Percentiles rank a stretch among this genome's conserved stretches.
Evolutionary conservation across 2,888 invertebrate species (phyloP).

Genomic region (Aplocera efformata): DNA sequence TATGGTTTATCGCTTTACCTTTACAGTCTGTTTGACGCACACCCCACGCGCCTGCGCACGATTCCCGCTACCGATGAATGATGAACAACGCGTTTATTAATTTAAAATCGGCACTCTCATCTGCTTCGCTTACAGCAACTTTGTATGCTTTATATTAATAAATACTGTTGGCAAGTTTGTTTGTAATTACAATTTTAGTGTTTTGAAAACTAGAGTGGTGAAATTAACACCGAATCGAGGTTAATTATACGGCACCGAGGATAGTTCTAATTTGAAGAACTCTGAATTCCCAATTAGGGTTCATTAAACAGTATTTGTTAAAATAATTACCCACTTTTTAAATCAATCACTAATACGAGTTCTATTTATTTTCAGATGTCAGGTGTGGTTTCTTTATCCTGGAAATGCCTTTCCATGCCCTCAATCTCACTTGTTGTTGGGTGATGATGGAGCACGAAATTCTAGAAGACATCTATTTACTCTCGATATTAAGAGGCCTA

Average conservation of each 20-base stretch:
- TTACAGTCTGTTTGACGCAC: slow-evolving; percentile 24
- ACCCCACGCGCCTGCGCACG: slow-evolving; percentile 29
- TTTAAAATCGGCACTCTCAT: slow-evolving; percentile 16
- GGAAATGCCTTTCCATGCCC: too few relatives aligned
- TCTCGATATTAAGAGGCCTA: too few relatives aligned
- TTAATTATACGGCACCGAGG: slow-evolving; percentile 4
- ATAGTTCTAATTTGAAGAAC: slow-evolving; percentile 6
- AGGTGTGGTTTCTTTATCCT: too few relatives aligned
- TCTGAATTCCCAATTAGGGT: neutral
- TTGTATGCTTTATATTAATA: too few relatives aligned
- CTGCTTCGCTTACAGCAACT: slow-evolving; percentile 9
- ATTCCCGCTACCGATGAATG: slow-evolving; percentile 41
- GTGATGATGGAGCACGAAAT: too few relatives aligned
- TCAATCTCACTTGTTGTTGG: too few relatives aligned
- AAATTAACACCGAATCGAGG: slow-evolving; percentile 21
- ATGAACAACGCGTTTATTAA: slow-evolving; percentile 32
- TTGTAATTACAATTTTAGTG: slow-evolving; percentile 18
- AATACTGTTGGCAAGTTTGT: too few relatives aligned
- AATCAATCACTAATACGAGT: too few relatives aligned
- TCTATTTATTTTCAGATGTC: too few relatives aligned
- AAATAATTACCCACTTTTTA: too few relatives aligned
- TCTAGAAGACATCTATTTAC: too few relatives aligned
- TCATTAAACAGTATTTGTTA: too few relatives aligned
- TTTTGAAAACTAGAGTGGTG: slow-evolving; percentile 19
- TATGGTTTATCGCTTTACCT: slow-evolving; percentile 11